Base-by-base conservation (phyloP, 2,797 vertebrate species). In the Xenopus petersii region DNA sequence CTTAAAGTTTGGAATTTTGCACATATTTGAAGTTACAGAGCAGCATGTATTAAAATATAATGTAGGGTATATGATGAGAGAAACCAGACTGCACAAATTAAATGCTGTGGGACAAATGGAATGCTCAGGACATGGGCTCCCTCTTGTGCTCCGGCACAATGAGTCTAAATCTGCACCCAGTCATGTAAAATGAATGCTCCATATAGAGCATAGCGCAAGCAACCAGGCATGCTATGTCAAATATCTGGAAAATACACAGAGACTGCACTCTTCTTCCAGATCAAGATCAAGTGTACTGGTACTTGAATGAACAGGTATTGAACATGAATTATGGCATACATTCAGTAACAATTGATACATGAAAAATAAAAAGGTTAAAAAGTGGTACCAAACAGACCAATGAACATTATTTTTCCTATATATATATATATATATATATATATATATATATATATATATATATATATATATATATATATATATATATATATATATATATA, bases 351-450 rank as follows among this genome's bases (percentile, higher is more conserved):
- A 11, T 51, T 17, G 15, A 71, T 10, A 73, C 63, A 77, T 77
- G 74, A 80, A 69, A 81, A 84, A 47, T 16, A 88, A 90, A 89
- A 90, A 88, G 88, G 79, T 79, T 81, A 77, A 82, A 82, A 42
- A 87, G 79, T 68, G 79, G 85, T 82, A 86, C 58, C 67, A 65
- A 69, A 82, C 86, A 88, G 85, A 88, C 83, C 82, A 83, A 55
- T 76, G 82, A 69, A 13, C 67, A 80, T 76, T 71, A 72, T 81
- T 56, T 74, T 74, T 84, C 87, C 86, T 88, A 86, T 85, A 81
- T 84, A 86, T 86, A 86, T 84, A 87, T 6, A 42, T 6, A 77
- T 86, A 83, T 81, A 30, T 2, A 21, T 21, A 21, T 21, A 21
- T 21, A 21, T 21, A 21, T 21, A 21, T 21, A 21, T 21, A 21